Percentiles rank a stretch among this genome's conserved stretches.
phyloP scores from a whole-genome alignment of 1,140 invertebrate species.

The Phymorhynchus buccinoides region DNA sequence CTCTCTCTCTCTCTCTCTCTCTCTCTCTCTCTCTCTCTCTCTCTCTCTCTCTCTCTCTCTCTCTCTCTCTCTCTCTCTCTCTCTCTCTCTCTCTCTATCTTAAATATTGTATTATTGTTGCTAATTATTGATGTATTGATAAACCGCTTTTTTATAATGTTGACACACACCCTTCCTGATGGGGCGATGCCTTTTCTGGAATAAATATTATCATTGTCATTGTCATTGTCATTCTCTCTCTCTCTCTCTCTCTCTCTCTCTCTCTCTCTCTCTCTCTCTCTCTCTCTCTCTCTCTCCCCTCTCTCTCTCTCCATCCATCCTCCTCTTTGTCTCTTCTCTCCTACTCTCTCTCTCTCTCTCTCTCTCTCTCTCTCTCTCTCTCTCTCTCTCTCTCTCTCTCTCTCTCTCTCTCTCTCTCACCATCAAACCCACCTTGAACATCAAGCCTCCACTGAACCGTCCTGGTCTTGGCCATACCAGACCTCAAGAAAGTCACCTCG shows the following conservation, averaged over 20 bases:
- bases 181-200: too few relatives aligned
- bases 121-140: too few relatives aligned
- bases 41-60: too few relatives aligned
- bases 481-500: slow-evolving; percentile 8
- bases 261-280: not conserved
- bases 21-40: too few relatives aligned
- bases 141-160: too few relatives aligned
- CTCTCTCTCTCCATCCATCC: not conserved
- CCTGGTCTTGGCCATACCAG: not conserved
- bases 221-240: not conserved
- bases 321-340: not conserved
- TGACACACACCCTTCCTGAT: too few relatives aligned
- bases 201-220: too few relatives aligned
- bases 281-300: not conserved
- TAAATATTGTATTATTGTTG: too few relatives aligned
- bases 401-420: not conserved
- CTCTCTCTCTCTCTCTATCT: too few relatives aligned
- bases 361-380: too few relatives aligned
- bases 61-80: too few relatives aligned
- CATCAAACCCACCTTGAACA: not conserved
- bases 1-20: too few relatives aligned
- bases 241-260: not conserved
- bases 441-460: not conserved
- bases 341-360: not conserved
- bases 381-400: not conserved